Evolutionary conservation across 2,797 vertebrate species (phyloP).

Genomic region (Malacoctenus gilli): DNA sequence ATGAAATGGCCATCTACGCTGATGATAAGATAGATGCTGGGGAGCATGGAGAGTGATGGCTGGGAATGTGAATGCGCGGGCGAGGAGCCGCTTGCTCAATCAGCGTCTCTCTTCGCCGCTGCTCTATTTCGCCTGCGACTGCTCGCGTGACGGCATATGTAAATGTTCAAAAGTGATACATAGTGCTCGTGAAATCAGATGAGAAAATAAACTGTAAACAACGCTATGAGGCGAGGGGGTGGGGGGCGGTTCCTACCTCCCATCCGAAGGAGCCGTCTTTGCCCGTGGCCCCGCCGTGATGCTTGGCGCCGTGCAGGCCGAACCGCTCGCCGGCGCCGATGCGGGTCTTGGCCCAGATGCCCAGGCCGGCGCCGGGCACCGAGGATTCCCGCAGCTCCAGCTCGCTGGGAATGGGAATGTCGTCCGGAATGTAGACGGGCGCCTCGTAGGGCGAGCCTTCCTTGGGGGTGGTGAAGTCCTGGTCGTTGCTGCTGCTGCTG

Average conservation of each 20-base stretch:
- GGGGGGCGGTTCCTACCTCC: constrained; percentile 87
- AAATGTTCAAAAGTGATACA: background rate
- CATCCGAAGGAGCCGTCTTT: constrained; percentile 94
- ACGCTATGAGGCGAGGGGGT: background rate
- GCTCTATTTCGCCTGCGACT: background rate
- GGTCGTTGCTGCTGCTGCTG: constrained; percentile 84
- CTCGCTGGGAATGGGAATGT: constrained; percentile 95
- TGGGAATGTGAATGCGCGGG: constrained; percentile 30
- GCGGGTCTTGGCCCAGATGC: constrained; percentile 94
- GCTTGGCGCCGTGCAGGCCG: constrained; percentile 86
- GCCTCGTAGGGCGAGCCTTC: constrained; percentile 97
- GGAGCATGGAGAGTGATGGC: constrained; percentile 47
- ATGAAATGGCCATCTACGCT: constrained; percentile 45
- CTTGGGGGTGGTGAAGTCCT: constrained; percentile 95
- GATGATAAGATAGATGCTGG: constrained; percentile 47
- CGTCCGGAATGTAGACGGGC: constrained; percentile 98
- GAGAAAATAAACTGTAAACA: background rate
- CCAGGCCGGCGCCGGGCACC: constrained; percentile 93
- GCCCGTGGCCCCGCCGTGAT: constrained; percentile 81
- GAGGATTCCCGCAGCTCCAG: constrained; percentile 98
- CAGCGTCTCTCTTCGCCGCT: constrained; percentile 35
- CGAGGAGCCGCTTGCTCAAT: constrained; percentile 23
- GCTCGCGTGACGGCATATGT: constrained; percentile 10
- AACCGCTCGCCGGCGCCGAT: constrained; percentile 89
- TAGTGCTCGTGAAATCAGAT: background rate